Percentiles rank a stretch among this genome's conserved stretches.
These are phyloP conservation scores for Cheilosia pagana DNA, from an alignment of 2,888 invertebrate species.

Conservation along the genomic window DNA sequence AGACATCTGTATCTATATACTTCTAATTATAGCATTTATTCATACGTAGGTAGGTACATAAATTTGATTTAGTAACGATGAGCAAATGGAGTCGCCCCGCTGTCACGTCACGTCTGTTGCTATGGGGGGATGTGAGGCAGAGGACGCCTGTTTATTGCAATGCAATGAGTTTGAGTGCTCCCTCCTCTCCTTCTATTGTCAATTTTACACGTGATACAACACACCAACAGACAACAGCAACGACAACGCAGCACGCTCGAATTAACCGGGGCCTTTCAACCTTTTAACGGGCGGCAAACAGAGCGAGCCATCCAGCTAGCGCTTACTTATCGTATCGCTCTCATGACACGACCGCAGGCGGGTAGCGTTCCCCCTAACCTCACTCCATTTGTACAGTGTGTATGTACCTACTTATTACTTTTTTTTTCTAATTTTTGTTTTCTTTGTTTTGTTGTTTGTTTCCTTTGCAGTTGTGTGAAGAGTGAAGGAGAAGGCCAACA, in stretches of 20 bases:
- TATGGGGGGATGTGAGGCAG: neutral
- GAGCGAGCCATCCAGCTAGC: conserved; percentile 47
- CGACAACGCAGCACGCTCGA: conserved; percentile 54
- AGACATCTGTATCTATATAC: neutral
- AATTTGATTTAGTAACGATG: conserved; percentile 25
- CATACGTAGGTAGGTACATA: too few species aligned
- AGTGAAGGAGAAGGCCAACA: conserved; percentile 32
- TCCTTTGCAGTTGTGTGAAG: neutral
- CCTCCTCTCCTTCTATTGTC: conserved; percentile 6
- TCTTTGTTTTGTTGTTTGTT: conserved; percentile 26
- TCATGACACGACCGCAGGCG: conserved; percentile 26
- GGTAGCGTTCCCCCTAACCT: conserved; percentile 30
- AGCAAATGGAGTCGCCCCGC: neutral
- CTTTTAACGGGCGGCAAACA: conserved; percentile 54
- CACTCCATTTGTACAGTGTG: conserved; percentile 9
- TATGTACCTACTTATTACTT: conserved; percentile 15
- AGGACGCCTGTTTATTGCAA: conserved; percentile 11
- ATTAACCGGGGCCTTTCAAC: conserved; percentile 73
- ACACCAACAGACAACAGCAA: conserved; percentile 29
- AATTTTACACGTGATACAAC: conserved; percentile 55
- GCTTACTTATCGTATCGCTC: conserved; percentile 43
- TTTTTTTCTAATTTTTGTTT: conserved; percentile 31
- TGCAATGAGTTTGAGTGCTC: conserved; percentile 26
- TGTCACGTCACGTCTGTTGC: too few species aligned
- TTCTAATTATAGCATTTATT: conserved; percentile 17